Evolutionary conservation across 2,888 invertebrate genomes (phyloP).

Genomic region (Nysson spinosus): DNA sequence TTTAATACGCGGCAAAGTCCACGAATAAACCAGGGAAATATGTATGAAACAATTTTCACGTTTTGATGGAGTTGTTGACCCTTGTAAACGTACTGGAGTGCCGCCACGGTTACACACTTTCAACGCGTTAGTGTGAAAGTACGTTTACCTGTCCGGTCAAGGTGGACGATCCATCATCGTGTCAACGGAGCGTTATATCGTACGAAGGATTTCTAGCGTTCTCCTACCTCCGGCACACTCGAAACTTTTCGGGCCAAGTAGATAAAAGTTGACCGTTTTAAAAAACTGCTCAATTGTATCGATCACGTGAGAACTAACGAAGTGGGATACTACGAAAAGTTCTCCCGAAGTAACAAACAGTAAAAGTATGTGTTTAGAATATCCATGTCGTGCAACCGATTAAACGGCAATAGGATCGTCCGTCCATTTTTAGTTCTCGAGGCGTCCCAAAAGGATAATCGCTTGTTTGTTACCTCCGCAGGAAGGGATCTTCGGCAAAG

Average conservation of each 20-base stretch:
- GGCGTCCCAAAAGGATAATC: constrained; percentile 64
- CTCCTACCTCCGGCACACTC: constrained; percentile 14
- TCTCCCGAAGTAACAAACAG: too few species aligned
- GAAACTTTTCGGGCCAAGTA: constrained; percentile 8
- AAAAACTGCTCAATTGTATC: constrained; percentile 3
- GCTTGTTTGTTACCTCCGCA: constrained; percentile 58
- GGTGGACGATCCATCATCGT: constrained; percentile 73
- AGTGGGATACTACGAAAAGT: too few species aligned
- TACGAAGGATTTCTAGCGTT: constrained; percentile 47
- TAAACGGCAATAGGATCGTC: constrained; percentile 14
- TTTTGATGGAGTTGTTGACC: constrained; percentile 52
- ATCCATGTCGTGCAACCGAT: not conserved
- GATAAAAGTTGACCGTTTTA: constrained; percentile 31
- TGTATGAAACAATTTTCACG: constrained; percentile 48
- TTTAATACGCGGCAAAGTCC: constrained; percentile 9
- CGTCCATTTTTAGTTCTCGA: constrained; percentile 7
- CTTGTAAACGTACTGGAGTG: constrained; percentile 52
- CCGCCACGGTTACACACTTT: constrained; percentile 59
- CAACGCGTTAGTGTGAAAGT: constrained; percentile 55
- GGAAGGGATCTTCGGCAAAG: constrained; percentile 6
- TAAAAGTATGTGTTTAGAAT: not conserved
- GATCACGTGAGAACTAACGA: too few species aligned
- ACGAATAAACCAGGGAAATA: constrained; percentile 1
- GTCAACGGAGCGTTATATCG: constrained; percentile 69
- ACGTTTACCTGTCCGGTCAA: constrained; percentile 61